Percentiles rank a stretch among this genome's conserved stretches.
Evolutionary conservation across 2,888 invertebrate species (phyloP).

Genomic region (Tiliacea citrago): DNA sequence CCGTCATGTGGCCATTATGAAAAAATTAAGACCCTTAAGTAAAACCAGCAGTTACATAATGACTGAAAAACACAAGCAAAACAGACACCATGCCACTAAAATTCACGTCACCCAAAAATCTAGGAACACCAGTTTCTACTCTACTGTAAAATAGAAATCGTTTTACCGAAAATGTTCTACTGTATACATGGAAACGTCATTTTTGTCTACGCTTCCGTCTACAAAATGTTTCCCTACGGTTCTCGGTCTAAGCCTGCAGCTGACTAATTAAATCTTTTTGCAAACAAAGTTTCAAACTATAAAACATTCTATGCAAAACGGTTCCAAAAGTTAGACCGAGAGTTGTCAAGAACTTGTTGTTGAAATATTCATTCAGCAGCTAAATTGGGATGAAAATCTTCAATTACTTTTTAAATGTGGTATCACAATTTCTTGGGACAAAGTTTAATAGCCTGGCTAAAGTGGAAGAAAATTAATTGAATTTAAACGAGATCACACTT

Average conservation of each 20-base stretch:
- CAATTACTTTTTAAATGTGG: conserved; percentile 47
- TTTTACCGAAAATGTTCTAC: too few relatives aligned
- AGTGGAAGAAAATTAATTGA: conserved; percentile 38
- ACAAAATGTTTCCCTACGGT: too few relatives aligned
- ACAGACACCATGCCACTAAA: not conserved
- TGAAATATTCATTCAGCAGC: conserved; percentile 33
- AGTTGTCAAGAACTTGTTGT: conserved; percentile 30
- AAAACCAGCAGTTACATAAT: not conserved
- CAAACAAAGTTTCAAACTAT: conserved; percentile 18
- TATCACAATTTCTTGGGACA: conserved; percentile 29
- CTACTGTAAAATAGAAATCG: too few relatives aligned
- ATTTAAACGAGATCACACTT: conserved; percentile 26
- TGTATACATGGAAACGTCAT: too few relatives aligned
- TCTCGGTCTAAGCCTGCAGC: too few relatives aligned
- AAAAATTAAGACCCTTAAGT: not conserved
- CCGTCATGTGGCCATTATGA: not conserved
- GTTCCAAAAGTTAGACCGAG: conserved; percentile 26
- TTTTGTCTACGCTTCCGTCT: too few relatives aligned
- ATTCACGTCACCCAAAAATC: not conserved
- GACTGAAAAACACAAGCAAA: not conserved
- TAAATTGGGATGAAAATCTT: conserved; percentile 42
- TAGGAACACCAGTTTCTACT: not conserved
- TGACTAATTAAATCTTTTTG: conserved; percentile 31
- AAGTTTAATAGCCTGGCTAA: conserved; percentile 38
- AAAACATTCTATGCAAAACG: conserved; percentile 38